Base-by-base conservation (phyloP, 2,888 invertebrate genomes). In the Piscicola geometra region DNA sequence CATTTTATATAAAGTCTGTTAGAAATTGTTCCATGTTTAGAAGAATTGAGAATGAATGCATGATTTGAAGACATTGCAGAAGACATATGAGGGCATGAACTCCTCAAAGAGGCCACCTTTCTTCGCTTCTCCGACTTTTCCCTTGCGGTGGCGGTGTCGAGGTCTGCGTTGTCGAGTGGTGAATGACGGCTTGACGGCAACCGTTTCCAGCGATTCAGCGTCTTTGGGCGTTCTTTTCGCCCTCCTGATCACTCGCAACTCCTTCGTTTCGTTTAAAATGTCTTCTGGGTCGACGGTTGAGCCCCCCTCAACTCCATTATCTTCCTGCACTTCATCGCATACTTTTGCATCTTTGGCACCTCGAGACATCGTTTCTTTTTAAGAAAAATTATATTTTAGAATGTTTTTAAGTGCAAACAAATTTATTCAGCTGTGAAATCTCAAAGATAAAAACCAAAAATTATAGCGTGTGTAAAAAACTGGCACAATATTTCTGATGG, bases 41-140 rank as follows among this genome's bases (percentile, higher is more conserved):
- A n/a, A n/a, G n/a, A n/a, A n/a, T n/a, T 9, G 9, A 12, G 32
- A 69, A 12, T 15, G 9, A 69, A 30, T 69, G 21, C 21, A 69
- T 32, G 21, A 30, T 25, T 12, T 32, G 30, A 69, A 15, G 9
- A n/a, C n/a, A n/a, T n/a, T n/a, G n/a, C n/a, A n/a, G n/a, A n/a
- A n/a, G n/a, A n/a, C n/a, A n/a, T n/a, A n/a, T n/a, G n/a, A n/a
- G n/a, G n/a, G n/a, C n/a, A n/a, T n/a, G n/a, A n/a, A n/a, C n/a
- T n/a, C n/a, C n/a, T n/a, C 12, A 9, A 5, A 18, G n/a, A 52
- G 28, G 15, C 35, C 30, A 73, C 73, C 73, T 73, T 73, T 73
- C 36, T 73, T 73, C 21, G 73, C 64, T 21, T 73, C 56, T 30
- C 73, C 73, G n/a, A 56, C 64, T 21, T 73, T 73, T 32, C 73